These are phyloP conservation scores for Polylopha cassiicola DNA, from an alignment of 2,888 invertebrate species.

Conservation along the genomic window DNA sequence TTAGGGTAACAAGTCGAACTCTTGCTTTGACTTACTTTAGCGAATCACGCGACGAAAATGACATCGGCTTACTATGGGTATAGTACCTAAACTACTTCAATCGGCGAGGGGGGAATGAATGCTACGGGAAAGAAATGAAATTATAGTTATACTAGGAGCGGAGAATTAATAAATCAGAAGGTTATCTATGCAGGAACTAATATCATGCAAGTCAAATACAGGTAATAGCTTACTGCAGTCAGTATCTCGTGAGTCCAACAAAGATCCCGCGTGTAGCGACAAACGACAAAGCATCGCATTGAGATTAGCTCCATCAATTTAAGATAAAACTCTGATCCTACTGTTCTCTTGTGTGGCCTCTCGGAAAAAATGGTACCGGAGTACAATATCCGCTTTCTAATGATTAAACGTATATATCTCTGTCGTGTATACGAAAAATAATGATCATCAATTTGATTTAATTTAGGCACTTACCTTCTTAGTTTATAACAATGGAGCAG, in stretches of 20 bases:
- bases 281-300: slow-evolving; percentile 59
- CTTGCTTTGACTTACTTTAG: slow-evolving; percentile 61
- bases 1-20: slow-evolving; percentile 66
- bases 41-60: slow-evolving; percentile 60
- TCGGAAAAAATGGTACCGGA: slow-evolving; percentile 30
- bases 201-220: slow-evolving; percentile 30
- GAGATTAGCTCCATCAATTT: slow-evolving; percentile 66
- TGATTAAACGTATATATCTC: slow-evolving; percentile 21
- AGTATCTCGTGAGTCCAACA: slow-evolving; percentile 43
- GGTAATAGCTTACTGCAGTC: slow-evolving; percentile 41
- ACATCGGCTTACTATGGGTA: slow-evolving; percentile 54
- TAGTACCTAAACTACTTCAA: slow-evolving; percentile 42
- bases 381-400: slow-evolving; percentile 23
- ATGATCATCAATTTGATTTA: slow-evolving; percentile 22
- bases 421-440: slow-evolving; percentile 18
- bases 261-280: slow-evolving; percentile 47
- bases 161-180: slow-evolving; percentile 22
- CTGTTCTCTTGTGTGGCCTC: slow-evolving; percentile 58
- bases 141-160: too few relatives aligned
- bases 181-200: slow-evolving; percentile 26
- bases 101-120: too few relatives aligned
- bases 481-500: too few relatives aligned
- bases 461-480: slow-evolving; percentile 17
- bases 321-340: slow-evolving; percentile 55
- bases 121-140: too few relatives aligned